Base-by-base conservation (phyloP, 2,797 vertebrate genomes). In the Acipenser ruthenus region DNA sequence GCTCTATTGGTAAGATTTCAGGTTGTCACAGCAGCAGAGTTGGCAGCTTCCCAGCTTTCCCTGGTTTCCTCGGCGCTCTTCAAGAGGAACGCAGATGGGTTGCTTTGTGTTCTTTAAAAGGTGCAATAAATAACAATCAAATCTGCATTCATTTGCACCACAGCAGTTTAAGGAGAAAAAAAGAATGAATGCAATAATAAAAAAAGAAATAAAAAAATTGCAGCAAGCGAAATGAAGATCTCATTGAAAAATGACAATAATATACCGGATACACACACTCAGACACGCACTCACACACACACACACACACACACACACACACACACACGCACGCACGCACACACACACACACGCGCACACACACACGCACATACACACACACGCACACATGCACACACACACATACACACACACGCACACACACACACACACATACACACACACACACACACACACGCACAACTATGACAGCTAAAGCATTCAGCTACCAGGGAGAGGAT, bases 111-210 rank as follows among this genome's bases (percentile, higher is more conserved):
- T 67, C 67, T 53, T 60, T 52, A 69, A 72, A 67, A 68, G 72
- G 68, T 65, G 64, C 68, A 69, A 77, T 68, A 79, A 73, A 63
- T 50, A 75, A 79, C 70, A 78, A 75, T 67, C 73, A 77, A 78
- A 63, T 53, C 52, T 65, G 69, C 65, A 64, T 70, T 60, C 64
- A 61, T 52, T 55, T 49, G 12, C 53, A 60, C 62, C 55, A 58
- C 9, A n/a, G 55, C 55, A 58, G 55, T 6, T n/a, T 58, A 13
- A 10, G 12, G 23, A 52, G 11, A 52, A 52, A 52, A 53, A 53
- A 12, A 53, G 51, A 53, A 53, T 8, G 51, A 53, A 7, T 58
- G 55, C 55, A 58, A 58, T 58, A 58, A 58, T 6, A 53, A 58
- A 58, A 58, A 7, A n/a, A 58, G 56, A 56, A 56, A 10, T 10